Percentiles rank a stretch among this genome's conserved stretches.
These are phyloP conservation scores for Clarias laeviceps DNA, from an alignment of 2,797 vertebrate species.

Conservation along the genomic window DNA sequence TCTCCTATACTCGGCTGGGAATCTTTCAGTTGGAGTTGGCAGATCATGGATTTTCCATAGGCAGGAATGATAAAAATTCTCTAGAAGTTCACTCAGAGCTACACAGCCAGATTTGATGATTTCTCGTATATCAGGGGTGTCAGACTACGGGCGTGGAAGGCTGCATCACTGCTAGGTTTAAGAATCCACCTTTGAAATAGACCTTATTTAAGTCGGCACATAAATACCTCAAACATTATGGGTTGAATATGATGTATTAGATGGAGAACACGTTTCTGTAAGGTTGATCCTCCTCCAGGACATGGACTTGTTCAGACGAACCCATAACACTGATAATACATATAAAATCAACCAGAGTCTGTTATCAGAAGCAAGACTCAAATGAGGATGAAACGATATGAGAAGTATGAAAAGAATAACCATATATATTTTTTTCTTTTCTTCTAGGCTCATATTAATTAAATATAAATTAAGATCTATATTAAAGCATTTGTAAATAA, in stretches of 20 bases:
- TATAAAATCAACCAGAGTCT: not conserved
- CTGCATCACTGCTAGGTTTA: not conserved
- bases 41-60: constrained; percentile 5
- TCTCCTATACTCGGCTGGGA: not conserved
- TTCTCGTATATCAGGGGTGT: not conserved
- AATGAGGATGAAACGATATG: not conserved
- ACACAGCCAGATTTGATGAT: not conserved
- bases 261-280: not conserved
- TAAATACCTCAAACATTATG: too few species aligned
- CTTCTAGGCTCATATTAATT: too few species aligned
- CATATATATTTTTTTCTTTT: not conserved
- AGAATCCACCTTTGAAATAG: not conserved
- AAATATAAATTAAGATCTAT: not conserved
- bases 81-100: not conserved
- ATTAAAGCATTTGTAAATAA: not conserved
- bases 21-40: constrained; percentile 6
- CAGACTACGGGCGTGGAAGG: not conserved
- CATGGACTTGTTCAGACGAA: not conserved
- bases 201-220: not conserved
- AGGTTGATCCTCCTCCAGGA: not conserved
- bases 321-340: not conserved
- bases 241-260: not conserved
- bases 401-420: not conserved
- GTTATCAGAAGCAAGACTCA: not conserved
- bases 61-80: not conserved